Conservation (phyloP, 1,140 invertebrate genomes). For the Brachionus koreanus region DNA sequence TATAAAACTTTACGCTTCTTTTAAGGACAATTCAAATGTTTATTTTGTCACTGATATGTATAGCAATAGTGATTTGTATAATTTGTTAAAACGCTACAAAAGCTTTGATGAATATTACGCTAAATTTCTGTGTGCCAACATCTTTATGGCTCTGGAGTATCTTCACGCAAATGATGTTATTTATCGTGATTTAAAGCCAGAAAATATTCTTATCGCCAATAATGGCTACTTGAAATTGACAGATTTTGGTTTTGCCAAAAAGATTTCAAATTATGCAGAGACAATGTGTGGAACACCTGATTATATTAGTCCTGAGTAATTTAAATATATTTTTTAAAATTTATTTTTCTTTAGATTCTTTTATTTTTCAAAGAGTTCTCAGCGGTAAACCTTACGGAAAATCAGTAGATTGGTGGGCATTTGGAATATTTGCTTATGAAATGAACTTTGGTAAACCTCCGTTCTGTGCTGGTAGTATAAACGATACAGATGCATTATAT, state of each 20-base stretch:
- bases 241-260: constrained; percentile 50
- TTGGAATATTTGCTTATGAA: constrained; percentile 63
- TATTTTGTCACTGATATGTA: constrained; percentile 99
- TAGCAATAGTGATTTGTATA: constrained; percentile 96
- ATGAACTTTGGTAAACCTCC: constrained; percentile 65
- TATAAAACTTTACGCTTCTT: constrained; percentile 85
- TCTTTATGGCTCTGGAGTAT: constrained; percentile 86
- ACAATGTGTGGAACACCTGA: constrained; percentile 50
- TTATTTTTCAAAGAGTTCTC: constrained; percentile 46
- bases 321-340: neutral
- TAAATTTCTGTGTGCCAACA: constrained; percentile 89
- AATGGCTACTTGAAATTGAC: constrained; percentile 46
- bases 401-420: constrained; percentile 43
- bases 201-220: constrained; percentile 45
- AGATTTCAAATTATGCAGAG: constrained; percentile 46
- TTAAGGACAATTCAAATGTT: constrained; percentile 80
- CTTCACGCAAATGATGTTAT: constrained; percentile 69
- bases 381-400: constrained; percentile 30
- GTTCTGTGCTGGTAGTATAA: constrained; percentile 65
- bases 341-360: neutral
- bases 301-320: constrained; percentile 46
- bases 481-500: constrained; percentile 46
- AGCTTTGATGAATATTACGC: constrained; percentile 66
- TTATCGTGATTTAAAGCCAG: constrained; percentile 47
- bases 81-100: constrained; percentile 83